Evolutionary conservation across 2,888 invertebrate genomes (phyloP), one percentile per base, ranked within the genome.

Genomic region (Luffia ferchaultella): DNA sequence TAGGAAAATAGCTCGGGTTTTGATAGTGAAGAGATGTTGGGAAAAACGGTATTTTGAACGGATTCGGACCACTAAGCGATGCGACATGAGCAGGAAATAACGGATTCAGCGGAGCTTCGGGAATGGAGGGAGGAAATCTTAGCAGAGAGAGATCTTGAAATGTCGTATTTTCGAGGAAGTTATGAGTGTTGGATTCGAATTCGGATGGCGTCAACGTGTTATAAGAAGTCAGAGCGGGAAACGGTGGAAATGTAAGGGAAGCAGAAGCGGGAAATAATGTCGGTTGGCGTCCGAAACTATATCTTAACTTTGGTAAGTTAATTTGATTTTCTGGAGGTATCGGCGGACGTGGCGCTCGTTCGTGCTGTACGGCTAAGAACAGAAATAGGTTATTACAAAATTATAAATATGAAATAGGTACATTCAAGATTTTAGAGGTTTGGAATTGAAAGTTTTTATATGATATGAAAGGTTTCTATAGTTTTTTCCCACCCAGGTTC

Each of bases 331-430:
- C 78, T 53, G 57, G 61, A 16, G 62, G 46, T 16, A 52, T 61
- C 1, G 73, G 63, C 1, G 86, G 78, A 45, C 95, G 85, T 0
- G 95, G 94, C 9, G 95, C 94, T 55, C 96, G 83, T 74, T 96
- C 96, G 71, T 96, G 95, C 68, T 96, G 95, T 17, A 96, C 96
- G 53, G 96, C 96, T 96, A 86, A 48, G 82, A 75, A 46, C 17
- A 3, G 18, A 2, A 45, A 45, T 16, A n/a, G n/a, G n/a, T n/a
- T n/a, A n/a, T n/a, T n/a, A n/a, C n/a, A n/a, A n/a, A n/a, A n/a
- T n/a, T n/a, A n/a, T n/a, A n/a, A n/a, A n/a, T n/a, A n/a, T n/a
- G n/a, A n/a, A n/a, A n/a, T n/a, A n/a, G n/a, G n/a, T n/a, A n/a
- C n/a, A n/a, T n/a, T n/a, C n/a, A n/a, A n/a, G n/a, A n/a, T n/a